phyloP scores from a whole-genome alignment of 35 echinoderm and acorn worm species.

The Diadema setosum region DNA sequence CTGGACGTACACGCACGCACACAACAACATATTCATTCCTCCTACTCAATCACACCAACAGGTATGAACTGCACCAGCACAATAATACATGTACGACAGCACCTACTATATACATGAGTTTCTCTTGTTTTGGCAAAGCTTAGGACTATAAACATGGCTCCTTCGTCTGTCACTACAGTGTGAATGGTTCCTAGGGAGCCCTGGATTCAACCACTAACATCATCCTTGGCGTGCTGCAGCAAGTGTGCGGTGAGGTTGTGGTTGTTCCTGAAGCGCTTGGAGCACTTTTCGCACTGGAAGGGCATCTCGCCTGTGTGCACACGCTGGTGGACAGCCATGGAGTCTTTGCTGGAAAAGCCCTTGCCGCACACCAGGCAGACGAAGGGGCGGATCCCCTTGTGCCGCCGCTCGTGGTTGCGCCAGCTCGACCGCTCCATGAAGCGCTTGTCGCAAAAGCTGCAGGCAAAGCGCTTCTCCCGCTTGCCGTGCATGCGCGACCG shows the following conservation, averaged over 20 bases:
- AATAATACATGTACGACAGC: too few relatives aligned
- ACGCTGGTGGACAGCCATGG: constrained; percentile 9
- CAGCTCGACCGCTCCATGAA: constrained; percentile 16
- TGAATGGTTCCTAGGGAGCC: too few relatives aligned
- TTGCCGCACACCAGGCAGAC: constrained; percentile 13
- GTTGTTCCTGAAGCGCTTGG: constrained; percentile 12
- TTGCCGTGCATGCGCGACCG: background rate
- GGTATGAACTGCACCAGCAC: too few relatives aligned
- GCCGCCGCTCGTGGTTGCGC: constrained; percentile 19
- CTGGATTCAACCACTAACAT: background rate
- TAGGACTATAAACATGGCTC: too few relatives aligned
- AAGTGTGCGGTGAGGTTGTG: background rate
- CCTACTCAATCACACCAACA: too few relatives aligned
- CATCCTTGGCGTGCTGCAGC: background rate
- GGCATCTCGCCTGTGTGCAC: constrained; percentile 22
- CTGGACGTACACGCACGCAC: too few relatives aligned
- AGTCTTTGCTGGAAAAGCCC: background rate
- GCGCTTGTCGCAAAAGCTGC: constrained; percentile 18
- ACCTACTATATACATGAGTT: too few relatives aligned
- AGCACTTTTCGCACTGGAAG: constrained; percentile 9
- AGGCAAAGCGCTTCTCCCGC: background rate
- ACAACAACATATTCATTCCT: too few relatives aligned
- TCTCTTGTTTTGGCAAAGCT: too few relatives aligned
- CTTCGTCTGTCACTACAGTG: too few relatives aligned
- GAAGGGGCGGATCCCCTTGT: constrained; percentile 11